A percentile compares a stretch with the other conserved stretches of the same genome.
Conservation (phyloP, 1,140 invertebrate species). For the Mycetomoellerius zeteki region DNA sequence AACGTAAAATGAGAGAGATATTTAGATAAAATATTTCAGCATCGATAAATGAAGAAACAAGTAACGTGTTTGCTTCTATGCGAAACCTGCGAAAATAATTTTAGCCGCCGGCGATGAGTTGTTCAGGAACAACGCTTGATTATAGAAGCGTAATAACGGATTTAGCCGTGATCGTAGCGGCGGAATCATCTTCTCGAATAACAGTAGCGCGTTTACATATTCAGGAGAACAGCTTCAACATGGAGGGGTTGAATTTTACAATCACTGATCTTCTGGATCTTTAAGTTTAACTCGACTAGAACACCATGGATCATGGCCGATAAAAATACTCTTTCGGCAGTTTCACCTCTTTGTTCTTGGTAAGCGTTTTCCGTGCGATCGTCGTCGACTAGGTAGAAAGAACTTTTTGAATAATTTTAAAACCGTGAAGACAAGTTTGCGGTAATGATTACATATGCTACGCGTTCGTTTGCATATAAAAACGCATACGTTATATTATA, state of each 20-base stretch:
- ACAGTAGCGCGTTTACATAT: constrained; percentile 45
- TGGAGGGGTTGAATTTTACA: neutral
- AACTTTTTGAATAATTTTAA: constrained; percentile 74
- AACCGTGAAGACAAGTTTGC: constrained; percentile 25
- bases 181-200: constrained; percentile 11
- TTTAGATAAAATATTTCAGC: constrained; percentile 5
- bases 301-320: constrained; percentile 54
- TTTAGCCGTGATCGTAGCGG: neutral
- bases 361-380: constrained; percentile 5
- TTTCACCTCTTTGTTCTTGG: constrained; percentile 9
- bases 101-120: constrained; percentile 2
- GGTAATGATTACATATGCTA: neutral
- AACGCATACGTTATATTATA: neutral
- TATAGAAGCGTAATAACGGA: constrained; percentile 50
- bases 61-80: neutral
- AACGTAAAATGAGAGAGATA: neutral
- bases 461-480: neutral
- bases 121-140: constrained; percentile 40
- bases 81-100: constrained; percentile 28
- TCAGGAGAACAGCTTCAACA: constrained; percentile 31
- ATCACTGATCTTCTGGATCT: constrained; percentile 21
- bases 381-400: constrained; percentile 43
- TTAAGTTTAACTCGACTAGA: constrained; percentile 52
- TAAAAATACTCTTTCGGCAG: constrained; percentile 55
- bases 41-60: neutral